Base-by-base conservation (phyloP, 2,113 vertebrate species). In the Pluvianellus socialis region DNA sequence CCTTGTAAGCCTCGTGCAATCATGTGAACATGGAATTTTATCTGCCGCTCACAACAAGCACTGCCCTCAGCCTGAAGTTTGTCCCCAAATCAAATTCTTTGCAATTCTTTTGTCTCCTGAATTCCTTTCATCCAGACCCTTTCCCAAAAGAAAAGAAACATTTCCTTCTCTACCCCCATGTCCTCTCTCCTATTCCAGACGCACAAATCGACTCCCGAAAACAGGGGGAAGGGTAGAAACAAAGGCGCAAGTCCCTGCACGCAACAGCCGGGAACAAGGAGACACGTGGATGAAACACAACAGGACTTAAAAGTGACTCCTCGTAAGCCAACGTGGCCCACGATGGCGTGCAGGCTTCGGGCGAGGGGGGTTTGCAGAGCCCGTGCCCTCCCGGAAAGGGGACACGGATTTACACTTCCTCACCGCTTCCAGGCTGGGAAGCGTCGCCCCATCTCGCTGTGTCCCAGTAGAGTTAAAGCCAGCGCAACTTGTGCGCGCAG, bases 1-100 rank as follows among this genome's bases (percentile, higher is more conserved):
- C 94, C 89, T 94, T 66, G 44, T 77, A 95, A 96, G 82, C 86
- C 87, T 92, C 80, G 58, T 56, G 81, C 92, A 95, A 95, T 83
- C 89, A 92, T 91, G 87, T 93, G 86, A 93, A 90, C 84, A 12
- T 72, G 86, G 92, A 86, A 86, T 95, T 97, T 94, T 92, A 92
- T 92, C 88, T 90, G 74, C 85, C 80, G 90, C 86, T 94, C 86
- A 55, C 80, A 86, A 91, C 74, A 89, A 94, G 81, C 89, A 49
- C 86, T 79, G 72, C 90, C 84, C 66, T 92, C 87, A 75, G 90
- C 88, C 94, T 84, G 65, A 93, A 94, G 93, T 72, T 63, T 85
- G 79, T 77, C 62, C 71, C 81, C 87, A 84, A 58, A 89, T 77
- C 91, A 66, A 93, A 88, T 53, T 40, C 80, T 90, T 77, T 65